Conservation (phyloP, 2,797 vertebrate species). For the Siniperca scherzeri region DNA sequence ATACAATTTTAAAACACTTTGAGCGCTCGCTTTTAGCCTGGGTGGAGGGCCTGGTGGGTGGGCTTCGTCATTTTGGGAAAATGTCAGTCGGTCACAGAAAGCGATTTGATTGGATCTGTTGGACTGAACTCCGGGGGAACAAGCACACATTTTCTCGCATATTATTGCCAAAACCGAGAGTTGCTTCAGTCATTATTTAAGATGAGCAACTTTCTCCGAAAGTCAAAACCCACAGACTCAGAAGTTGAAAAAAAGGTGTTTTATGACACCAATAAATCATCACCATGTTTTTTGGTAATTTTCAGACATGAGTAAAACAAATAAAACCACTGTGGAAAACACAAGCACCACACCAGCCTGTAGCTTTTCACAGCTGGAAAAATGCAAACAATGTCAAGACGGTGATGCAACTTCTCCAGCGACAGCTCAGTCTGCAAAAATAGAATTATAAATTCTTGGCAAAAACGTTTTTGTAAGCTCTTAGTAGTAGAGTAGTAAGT, state of each 20-base stretch:
- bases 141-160: conserved; percentile 5
- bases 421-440: neutral
- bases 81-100: conserved; percentile 66
- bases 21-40: conserved; percentile 51
- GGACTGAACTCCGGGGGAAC: conserved; percentile 30
- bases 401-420: conserved; percentile 15
- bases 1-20: conserved; percentile 63
- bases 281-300: conserved; percentile 3
- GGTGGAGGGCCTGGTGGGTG: conserved; percentile 57
- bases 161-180: conserved; percentile 14
- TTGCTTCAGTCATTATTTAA: conserved; percentile 3
- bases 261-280: conserved; percentile 13
- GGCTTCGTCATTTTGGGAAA: conserved; percentile 52
- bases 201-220: neutral
- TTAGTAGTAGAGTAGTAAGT: neutral
- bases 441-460: neutral
- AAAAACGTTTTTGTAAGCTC: neutral
- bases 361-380: conserved; percentile 3
- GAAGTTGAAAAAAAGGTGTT: conserved; percentile 14
- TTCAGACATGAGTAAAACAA: conserved; percentile 27
- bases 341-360: conserved; percentile 2
- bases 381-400: conserved; percentile 8
- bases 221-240: conserved; percentile 16
- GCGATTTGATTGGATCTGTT: conserved; percentile 47
- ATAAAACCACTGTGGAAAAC: conserved; percentile 29